Evolutionary conservation across 2,113 vertebrate species (phyloP), one percentile per base, ranked within the genome.

Genomic region (Pipra filicauda): DNA sequence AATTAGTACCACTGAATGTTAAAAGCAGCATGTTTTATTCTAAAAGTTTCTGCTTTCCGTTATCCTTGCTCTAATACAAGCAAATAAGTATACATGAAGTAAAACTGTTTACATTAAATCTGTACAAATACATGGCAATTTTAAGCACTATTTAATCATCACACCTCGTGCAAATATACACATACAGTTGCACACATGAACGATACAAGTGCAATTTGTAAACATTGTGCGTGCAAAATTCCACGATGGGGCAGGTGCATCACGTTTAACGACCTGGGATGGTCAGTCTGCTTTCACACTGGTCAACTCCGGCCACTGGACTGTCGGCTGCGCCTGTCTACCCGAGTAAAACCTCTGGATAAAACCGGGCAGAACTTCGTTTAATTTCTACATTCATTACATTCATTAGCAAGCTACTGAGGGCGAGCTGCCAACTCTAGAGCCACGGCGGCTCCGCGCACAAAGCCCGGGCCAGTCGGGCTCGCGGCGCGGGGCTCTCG

Each of bases 231-330:
- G 22, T 27, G 62, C 23, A 20, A 22, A 46, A 44, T 8, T 35
- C 64, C 19, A 1, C 2, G 6, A 12, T 2, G 22, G 35, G 15
- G 20, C 54, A 76, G 28, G 37, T 6, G 20, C 11, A 7, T 2
- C 1, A 1, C 6, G 20, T n/a, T 28, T 26, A 21, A 19, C 17
- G 15, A 0, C 27, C 16, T 1, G 46, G 66, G n/a, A 21, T 1
- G 1, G 6, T 11, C 33, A 3, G 3, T 4, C 22, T 9, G 1
- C 7, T 33, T 28, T 8, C 31, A 41, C 6, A 5, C 21, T 0
- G 1, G 8, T 43, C 64, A 5, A 0, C 9, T 2, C 14, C 55
- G 21, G 28, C 2, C 43, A 1, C 49, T 3, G 2, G 6, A 10
- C 62, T 12, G 11, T 0, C 20, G 39, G 5, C 19, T 20, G 13